These are phyloP conservation scores for Bufo gargarizans DNA, from an alignment of 2,113 vertebrate species.

Conservation along the genomic window DNA sequence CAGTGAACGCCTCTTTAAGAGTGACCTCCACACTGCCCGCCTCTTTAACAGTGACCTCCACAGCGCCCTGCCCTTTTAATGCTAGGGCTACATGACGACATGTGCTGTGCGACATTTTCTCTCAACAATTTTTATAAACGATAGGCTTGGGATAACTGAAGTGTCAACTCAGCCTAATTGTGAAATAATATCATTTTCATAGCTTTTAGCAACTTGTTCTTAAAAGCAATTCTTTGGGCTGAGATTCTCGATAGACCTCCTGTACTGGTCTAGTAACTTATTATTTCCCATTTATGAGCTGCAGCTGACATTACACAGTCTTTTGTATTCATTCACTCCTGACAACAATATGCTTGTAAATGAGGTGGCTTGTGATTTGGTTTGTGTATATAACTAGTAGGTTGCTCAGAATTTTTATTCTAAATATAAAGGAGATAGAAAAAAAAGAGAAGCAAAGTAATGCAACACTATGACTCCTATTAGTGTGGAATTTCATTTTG, in stretches of 20 bases:
- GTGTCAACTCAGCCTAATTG: too few species aligned
- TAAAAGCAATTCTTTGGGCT: background rate
- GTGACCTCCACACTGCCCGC: too few species aligned
- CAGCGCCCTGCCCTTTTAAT: too few species aligned
- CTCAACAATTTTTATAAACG: too few species aligned
- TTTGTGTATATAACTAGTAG: background rate
- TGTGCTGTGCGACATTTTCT: too few species aligned
- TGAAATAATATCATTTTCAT: background rate
- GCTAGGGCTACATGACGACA: too few species aligned
- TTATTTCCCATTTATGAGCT: constrained; percentile 49
- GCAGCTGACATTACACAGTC: constrained; percentile 16
- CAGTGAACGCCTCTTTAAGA: too few species aligned
- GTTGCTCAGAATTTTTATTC: background rate
- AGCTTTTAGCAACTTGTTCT: background rate
- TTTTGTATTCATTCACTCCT: background rate
- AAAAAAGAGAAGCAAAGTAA: background rate
- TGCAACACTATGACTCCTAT: background rate
- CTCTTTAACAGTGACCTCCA: too few species aligned
- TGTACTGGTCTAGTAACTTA: background rate
- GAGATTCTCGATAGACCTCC: background rate
- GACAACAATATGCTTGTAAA: constrained; percentile 25
- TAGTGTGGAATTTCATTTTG: background rate
- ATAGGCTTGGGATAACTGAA: too few species aligned
- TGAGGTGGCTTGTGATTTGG: constrained; percentile 14
- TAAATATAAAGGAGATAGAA: background rate